These are phyloP conservation scores for Leptinotarsa defecta DNA, from an alignment of 1,140 invertebrate genomes.

Conservation along the genomic window DNA sequence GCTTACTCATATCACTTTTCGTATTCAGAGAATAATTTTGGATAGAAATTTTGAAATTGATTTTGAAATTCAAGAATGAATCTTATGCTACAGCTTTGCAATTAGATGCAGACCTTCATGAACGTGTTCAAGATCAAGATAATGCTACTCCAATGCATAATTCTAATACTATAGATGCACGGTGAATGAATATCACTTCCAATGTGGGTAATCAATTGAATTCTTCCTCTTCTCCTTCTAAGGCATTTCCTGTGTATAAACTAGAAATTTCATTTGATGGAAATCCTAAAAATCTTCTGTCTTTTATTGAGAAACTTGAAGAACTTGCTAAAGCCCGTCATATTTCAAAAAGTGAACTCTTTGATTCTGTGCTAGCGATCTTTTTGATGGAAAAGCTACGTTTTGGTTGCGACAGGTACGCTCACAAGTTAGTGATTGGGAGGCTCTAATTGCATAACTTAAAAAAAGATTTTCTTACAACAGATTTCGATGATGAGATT, in stretches of 20 bases:
- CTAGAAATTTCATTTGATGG: background rate
- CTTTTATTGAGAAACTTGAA: background rate
- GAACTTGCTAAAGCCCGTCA: background rate
- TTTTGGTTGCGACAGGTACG: conserved; percentile 46
- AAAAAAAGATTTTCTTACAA: no score
- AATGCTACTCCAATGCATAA: background rate
- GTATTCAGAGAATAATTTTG: no score
- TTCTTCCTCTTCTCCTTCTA: background rate
- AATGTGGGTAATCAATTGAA: no score
- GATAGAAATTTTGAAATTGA: no score
- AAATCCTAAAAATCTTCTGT: background rate
- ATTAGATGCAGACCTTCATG: background rate
- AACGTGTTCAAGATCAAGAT: background rate
- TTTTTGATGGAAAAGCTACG: conserved; percentile 41
- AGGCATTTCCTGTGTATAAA: background rate
- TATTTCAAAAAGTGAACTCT: background rate
- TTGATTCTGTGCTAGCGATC: background rate
- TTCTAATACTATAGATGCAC: background rate
- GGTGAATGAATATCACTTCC: no score
- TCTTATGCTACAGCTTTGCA: background rate
- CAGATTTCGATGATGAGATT: background rate
- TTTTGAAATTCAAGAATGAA: background rate
- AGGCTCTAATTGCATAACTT: background rate
- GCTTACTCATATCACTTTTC: no score
- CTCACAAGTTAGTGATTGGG: background rate